A percentile compares a stretch with the other conserved stretches of the same genome.
phyloP scores from a whole-genome alignment of 2,888 invertebrate genomes.

The Dysmachus trigonus region DNA sequence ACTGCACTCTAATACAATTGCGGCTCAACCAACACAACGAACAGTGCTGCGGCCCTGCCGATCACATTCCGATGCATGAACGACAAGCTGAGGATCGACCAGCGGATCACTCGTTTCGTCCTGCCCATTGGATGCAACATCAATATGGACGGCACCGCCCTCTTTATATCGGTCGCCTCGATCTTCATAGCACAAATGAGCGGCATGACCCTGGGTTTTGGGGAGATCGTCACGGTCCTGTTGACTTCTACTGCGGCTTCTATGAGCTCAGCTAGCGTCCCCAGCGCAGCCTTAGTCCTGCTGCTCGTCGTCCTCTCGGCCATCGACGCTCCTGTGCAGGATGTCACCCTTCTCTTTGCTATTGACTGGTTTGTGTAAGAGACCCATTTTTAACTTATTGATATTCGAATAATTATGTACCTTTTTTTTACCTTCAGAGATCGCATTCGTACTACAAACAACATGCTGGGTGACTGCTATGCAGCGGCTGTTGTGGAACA shows the following conservation, averaged over 20 bases:
- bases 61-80: slow-evolving; percentile 88
- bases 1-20: background rate
- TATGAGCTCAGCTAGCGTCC: slow-evolving; percentile 88
- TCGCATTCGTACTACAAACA: slow-evolving; percentile 86
- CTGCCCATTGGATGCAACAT: slow-evolving; percentile 91
- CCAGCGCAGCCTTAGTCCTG: slow-evolving; percentile 84
- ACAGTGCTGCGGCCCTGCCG: slow-evolving; percentile 86
- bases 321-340: slow-evolving; percentile 82
- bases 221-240: slow-evolving; percentile 86
- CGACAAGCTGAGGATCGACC: slow-evolving; percentile 81
- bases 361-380: slow-evolving; percentile 93
- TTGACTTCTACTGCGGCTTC: slow-evolving; percentile 86
- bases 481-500: slow-evolving; percentile 86
- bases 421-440: slow-evolving; percentile 68
- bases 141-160: slow-evolving; percentile 91
- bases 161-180: slow-evolving; percentile 88
- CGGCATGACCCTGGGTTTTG: slow-evolving; percentile 79
- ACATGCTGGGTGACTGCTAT: slow-evolving; percentile 88
- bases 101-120: slow-evolving; percentile 85
- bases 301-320: slow-evolving; percentile 83
- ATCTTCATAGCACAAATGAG: slow-evolving; percentile 89
- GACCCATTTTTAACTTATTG: background rate
- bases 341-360: slow-evolving; percentile 84
- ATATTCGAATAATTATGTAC: background rate
- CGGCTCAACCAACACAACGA: slow-evolving; percentile 45